Percentiles rank a stretch among this genome's conserved stretches.
phyloP scores from a whole-genome alignment of 1,140 invertebrate species.

The fruit fly (Drosophila melanogaster) region DNA sequence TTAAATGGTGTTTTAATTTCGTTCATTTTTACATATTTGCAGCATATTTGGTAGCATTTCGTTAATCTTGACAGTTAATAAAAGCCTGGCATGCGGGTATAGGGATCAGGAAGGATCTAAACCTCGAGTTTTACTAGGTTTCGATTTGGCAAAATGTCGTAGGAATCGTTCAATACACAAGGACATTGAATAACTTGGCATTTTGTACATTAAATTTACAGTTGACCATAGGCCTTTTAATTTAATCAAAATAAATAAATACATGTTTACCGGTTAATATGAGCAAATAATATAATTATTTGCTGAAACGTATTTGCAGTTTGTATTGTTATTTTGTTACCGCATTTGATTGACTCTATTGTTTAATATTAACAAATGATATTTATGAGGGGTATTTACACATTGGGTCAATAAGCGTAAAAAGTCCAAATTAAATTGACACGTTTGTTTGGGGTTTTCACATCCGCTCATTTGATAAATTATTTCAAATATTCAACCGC shows the following conservation, averaged over 20 bases:
- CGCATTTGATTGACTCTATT: background rate
- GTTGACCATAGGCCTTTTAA: background rate
- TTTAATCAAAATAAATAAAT: background rate
- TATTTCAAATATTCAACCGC: background rate
- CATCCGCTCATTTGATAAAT: background rate
- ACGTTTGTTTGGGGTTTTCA: background rate
- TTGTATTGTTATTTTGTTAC: background rate
- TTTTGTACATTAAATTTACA: background rate
- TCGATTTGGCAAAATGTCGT: background rate
- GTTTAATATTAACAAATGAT: background rate
- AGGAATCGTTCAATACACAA: background rate
- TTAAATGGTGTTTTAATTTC: slow-evolving; percentile 36
- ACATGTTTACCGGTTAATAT: background rate
- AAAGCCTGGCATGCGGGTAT: background rate
- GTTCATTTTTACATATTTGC: slow-evolving; percentile 41
- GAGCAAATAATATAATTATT: background rate
- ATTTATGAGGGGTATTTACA: background rate
- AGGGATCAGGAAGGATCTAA: background rate
- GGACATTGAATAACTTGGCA: background rate
- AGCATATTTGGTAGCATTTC: slow-evolving; percentile 21
- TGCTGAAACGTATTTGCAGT: background rate
- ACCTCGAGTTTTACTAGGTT: background rate
- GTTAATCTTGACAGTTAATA: background rate
- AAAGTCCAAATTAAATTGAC: background rate
- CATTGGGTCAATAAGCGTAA: background rate